These are phyloP conservation scores for Grammomys dolichurus DNA, from an alignment of 2,113 vertebrate genomes.

Conservation along the genomic window DNA sequence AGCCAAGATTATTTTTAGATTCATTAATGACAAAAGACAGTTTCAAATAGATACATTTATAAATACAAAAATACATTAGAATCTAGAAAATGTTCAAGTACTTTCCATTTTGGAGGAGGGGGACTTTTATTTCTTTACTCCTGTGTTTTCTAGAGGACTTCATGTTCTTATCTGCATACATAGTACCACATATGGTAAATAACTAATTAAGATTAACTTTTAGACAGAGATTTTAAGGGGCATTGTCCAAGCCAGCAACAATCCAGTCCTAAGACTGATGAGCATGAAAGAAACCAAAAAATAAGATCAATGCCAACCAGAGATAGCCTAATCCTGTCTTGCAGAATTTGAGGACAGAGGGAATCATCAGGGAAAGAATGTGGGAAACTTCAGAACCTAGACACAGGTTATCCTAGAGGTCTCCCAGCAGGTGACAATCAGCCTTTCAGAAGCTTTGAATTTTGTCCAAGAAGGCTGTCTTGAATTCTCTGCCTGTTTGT, in stretches of 20 bases:
- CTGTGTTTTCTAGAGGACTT: background rate
- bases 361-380: background rate
- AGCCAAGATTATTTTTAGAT: background rate
- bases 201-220: background rate
- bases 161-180: background rate
- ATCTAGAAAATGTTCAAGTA: background rate
- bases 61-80: background rate
- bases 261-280: background rate
- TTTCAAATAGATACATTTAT: constrained; percentile 5
- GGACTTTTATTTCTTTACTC: background rate
- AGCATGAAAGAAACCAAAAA: background rate
- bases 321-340: background rate
- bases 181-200: background rate
- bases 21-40: background rate
- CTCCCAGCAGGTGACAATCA: background rate
- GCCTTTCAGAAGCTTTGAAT: background rate
- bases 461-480: background rate
- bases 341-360: background rate
- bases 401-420: background rate
- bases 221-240: background rate
- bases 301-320: background rate
- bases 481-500: background rate
- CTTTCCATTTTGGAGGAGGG: background rate
- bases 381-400: background rate
- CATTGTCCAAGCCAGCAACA: background rate